Base-by-base conservation (phyloP, 2,888 invertebrate species). In the Xestia ashworthii region DNA sequence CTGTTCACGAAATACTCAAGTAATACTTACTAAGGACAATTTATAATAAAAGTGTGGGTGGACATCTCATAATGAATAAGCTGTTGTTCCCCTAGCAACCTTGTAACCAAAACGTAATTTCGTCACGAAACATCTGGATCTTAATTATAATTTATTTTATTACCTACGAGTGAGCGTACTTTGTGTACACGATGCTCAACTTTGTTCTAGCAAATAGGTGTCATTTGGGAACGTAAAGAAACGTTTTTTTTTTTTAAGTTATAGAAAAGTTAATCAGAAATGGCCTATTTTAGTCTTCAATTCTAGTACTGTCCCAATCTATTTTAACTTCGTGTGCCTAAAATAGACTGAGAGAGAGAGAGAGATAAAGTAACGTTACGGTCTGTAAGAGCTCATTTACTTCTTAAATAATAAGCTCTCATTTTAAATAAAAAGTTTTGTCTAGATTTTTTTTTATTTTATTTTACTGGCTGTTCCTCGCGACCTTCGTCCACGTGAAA, bases 31-130 rank as follows among this genome's bases (percentile, higher is more conserved):
- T 16, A 62, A 70, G 62, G 62, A 77, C 25, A 70, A 70, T 67
- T 72, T 81, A 72, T 81, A 58, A 69, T 46, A 50, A 44, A 62
- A 72, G 66, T 66, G 82, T 83, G 82, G 82, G 85, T 53, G 71
- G 71, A 48, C 67, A 70, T 83, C 66, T 81, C 65, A 46, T 69
- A 74, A 71, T 55, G 53, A 84, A 66, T 62, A 65, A 72, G 50
- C 65, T 72, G 60, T 64, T 77, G 81, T 83, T n/a, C 46, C 16
- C 62, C 62, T 66, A 53, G 50, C 50, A 71, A 71, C 48, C 60
- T 80, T 69, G 73, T 22, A 55, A 71, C 50, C n/a, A 41, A 76
- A 83, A 73, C 65, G 76, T 74, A 81, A 84, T 84, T 84, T 72
- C n/a, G 8, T n/a, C 66, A 70, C 46, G 41, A 74, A 55, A 53